Evolutionary conservation across 1,140 invertebrate species (phyloP).

Genomic region (Neelides sp.): DNA sequence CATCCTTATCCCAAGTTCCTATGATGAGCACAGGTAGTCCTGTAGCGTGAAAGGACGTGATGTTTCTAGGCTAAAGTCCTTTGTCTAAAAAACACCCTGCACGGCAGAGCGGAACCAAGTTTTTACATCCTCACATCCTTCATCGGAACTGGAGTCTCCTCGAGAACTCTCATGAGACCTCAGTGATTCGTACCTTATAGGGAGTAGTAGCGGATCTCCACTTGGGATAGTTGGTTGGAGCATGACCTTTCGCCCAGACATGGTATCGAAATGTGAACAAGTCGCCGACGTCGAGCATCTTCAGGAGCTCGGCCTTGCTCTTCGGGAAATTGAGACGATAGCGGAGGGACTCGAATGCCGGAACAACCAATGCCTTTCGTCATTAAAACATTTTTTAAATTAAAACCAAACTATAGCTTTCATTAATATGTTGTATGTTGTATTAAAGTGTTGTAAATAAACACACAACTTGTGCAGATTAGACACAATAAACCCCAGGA

Average conservation of each 20-base stretch:
- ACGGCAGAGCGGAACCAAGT: neutral
- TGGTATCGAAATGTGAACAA: slow-evolving; percentile 71
- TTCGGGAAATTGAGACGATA: slow-evolving; percentile 66
- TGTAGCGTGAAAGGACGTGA: slow-evolving; percentile 18
- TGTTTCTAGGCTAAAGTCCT: slow-evolving; percentile 22
- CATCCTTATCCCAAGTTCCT: no score
- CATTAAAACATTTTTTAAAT: slow-evolving; percentile 18
- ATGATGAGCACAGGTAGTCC: neutral
- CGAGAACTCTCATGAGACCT: neutral
- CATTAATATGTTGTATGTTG: no score
- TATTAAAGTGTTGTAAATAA: no score
- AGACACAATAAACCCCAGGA: no score
- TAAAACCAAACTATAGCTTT: no score
- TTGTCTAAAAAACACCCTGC: slow-evolving; percentile 2
- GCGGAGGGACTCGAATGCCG: slow-evolving; percentile 82
- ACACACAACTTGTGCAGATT: no score
- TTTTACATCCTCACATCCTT: no score
- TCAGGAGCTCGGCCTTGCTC: slow-evolving; percentile 63
- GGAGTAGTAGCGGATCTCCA: slow-evolving; percentile 67
- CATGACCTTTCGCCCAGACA: slow-evolving; percentile 70
- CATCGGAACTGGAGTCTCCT: neutral
- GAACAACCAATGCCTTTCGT: slow-evolving; percentile 65
- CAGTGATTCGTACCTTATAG: slow-evolving; percentile 50
- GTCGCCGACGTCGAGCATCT: slow-evolving; percentile 57
- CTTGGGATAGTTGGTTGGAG: slow-evolving; percentile 69